Evolutionary conservation across 1,140 invertebrate genomes (phyloP).

Genomic region (Dendroctonus ponderosae): DNA sequence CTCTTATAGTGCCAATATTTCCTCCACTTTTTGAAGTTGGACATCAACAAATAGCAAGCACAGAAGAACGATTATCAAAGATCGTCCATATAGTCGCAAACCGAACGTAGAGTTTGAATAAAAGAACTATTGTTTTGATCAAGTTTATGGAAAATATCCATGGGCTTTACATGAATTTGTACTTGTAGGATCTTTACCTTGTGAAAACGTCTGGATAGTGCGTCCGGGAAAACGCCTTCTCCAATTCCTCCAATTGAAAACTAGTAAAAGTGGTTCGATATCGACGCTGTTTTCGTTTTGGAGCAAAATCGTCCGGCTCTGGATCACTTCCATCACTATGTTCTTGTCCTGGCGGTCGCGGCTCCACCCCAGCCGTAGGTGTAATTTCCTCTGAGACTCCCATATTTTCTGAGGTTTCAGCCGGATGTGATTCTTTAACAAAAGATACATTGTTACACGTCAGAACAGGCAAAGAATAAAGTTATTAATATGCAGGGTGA

Average conservation of each 20-base stretch:
- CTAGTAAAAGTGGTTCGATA: constrained; percentile 94
- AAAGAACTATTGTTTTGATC: too few species aligned
- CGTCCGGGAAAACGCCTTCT: constrained; percentile 95
- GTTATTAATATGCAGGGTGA: too few species aligned
- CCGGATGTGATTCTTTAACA: constrained; percentile 47
- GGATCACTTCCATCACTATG: constrained; percentile 61
- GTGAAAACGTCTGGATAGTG: constrained; percentile 99
- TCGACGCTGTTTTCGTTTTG: constrained; percentile 86
- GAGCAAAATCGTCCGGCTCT: constrained; percentile 76
- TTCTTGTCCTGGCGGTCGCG: constrained; percentile 35
- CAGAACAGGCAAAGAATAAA: too few species aligned
- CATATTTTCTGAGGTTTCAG: constrained; percentile 47
- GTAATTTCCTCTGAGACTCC: constrained; percentile 49
- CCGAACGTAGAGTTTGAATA: neutral
- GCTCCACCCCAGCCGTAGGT: constrained; percentile 46
- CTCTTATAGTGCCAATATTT: neutral
- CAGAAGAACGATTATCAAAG: too few species aligned
- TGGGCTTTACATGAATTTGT: neutral
- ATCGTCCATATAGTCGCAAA: neutral
- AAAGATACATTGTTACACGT: constrained; percentile 6
- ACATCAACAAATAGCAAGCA: neutral
- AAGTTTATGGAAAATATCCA: neutral
- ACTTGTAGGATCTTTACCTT: constrained; percentile 60
- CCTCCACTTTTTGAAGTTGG: neutral
- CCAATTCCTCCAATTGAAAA: constrained; percentile 93